Evolutionary conservation across 2,113 vertebrate species (phyloP), one percentile per base, ranked within the genome.

Genomic region (Psilopsiagon aymara): DNA sequence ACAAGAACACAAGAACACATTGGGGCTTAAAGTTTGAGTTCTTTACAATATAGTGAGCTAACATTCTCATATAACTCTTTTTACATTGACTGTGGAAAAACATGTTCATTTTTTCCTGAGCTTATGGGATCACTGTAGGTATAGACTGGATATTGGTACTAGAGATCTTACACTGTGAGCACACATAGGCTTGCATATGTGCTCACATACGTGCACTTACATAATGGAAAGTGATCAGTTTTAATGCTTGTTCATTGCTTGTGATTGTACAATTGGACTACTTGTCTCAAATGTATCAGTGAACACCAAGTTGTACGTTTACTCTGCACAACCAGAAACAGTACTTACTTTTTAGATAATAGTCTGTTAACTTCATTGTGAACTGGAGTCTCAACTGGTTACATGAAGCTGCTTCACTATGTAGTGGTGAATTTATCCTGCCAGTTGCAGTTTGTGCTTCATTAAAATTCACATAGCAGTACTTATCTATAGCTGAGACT

Each of bases 401-500:
- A 41, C 74, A 17, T 51, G 71, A 18, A 76, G 59, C 55, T 80
- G 39, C 63, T 76, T 60, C 31, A 44, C 29, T 41, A 18, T 39
- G 10, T n/a, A 73, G 66, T 5, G 9, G 33, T 52, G 33, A 78
- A 75, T 75, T 93, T 67, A 31, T 86, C 70, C n/a, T 83, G 25
- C 75, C 79, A 21, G 68, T 41, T 88, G 53, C 59, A 62, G 31
- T 73, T 95, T 20, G 19, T 83, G 69, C 63, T 69, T 90, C 68
- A 64, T 92, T 71, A 86, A 95, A 75, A 91, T 86, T 94, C 77
- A 89, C 74, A 73, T 15, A 73, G 62, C 35, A 68, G 9, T 35
- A 29, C 47, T 89, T 94, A 86, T 96, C 89, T 89, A 47, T 89
- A 79, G 70, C 55, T n/a, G 52, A 91, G 77, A 84, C 25, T 37